Base-by-base conservation (phyloP, 2,888 invertebrate species). In the Patella caerulea region DNA sequence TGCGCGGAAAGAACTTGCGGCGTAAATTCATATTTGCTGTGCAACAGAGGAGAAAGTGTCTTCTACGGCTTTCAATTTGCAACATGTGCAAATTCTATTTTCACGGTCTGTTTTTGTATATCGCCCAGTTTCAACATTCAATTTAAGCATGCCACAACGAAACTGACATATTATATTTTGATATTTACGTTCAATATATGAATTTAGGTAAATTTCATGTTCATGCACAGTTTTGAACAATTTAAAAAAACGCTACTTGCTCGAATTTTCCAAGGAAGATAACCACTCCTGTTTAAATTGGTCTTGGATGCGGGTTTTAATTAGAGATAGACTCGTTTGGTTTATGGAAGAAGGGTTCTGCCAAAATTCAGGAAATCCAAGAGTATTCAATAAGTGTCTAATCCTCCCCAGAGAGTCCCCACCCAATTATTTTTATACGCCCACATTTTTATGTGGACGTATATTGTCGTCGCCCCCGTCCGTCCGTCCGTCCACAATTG, bases 121-220 rank as follows among this genome's bases (percentile, higher is more conserved):
- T 65, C 65, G n/a, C n/a, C 65, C 65, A 65, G 65, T 65, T 19
- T 65, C 65, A n/a, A 65, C n/a, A 65, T 19, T n/a, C 65, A 65
- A 19, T 19, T 17, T n/a, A 19, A 65, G 65, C 7, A 19, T 65
- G 24, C 65, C 65, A 14, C 65, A n/a, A n/a, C n/a, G n/a, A n/a
- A n/a, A n/a, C n/a, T n/a, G n/a, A n/a, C n/a, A n/a, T n/a, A n/a
- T n/a, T n/a, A n/a, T n/a, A n/a, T n/a, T n/a, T n/a, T n/a, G n/a
- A 65, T 19, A 65, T 65, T 65, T 65, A n/a, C 7, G n/a, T 65
- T 7, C n/a, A 65, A 65, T 65, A 65, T 65, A 19, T 65, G n/a
- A 5, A 65, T 65, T 19, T 19, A 65, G 65, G 65, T 65, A 65
- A 19, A 19, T 3, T 65, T 65, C n/a, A n/a, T 65, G 24, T n/a